Conservation (phyloP, 2,888 invertebrate genomes). For the Drosophila colorata region DNA sequence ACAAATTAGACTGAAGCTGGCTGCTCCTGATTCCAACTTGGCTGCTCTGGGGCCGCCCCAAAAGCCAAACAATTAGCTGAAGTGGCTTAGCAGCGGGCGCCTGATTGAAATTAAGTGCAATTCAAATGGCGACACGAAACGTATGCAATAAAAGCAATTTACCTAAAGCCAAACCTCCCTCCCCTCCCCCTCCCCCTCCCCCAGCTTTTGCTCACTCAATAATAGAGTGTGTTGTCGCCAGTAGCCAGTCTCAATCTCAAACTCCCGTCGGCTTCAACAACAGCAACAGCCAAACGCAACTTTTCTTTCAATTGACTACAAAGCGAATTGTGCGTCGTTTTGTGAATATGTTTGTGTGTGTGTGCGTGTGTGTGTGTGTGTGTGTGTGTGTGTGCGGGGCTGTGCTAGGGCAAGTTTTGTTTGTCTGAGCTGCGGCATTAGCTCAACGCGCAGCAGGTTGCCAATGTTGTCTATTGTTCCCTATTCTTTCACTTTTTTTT, state of each 20-base stretch:
- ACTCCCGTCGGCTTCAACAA: constrained; percentile 13
- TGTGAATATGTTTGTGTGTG: not conserved
- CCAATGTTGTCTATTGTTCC: constrained; percentile 73
- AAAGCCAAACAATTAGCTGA: constrained; percentile 75
- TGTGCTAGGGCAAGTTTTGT: constrained; percentile 47
- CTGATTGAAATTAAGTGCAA: constrained; percentile 79
- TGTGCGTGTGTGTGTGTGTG: not conserved
- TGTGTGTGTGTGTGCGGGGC: not conserved
- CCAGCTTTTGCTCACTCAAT: constrained; percentile 12
- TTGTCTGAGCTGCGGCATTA: constrained; percentile 76
- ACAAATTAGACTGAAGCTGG: constrained; percentile 61
- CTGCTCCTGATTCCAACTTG: not conserved
- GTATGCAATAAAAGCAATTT: constrained; percentile 79
- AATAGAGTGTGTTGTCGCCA: constrained; percentile 41
- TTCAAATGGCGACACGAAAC: constrained; percentile 76
- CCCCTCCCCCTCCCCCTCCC: not conserved
- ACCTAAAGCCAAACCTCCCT: constrained; percentile 56
- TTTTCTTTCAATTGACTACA: constrained; percentile 53
- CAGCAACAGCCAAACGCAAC: constrained; percentile 7
- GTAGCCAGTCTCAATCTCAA: constrained; percentile 36
- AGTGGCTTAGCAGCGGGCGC: constrained; percentile 77
- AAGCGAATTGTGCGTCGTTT: constrained; percentile 53
- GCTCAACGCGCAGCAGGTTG: constrained; percentile 71
- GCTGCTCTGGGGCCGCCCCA: constrained; percentile 24
- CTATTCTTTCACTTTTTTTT: constrained; percentile 19